Percentiles rank a stretch among this genome's conserved stretches.
Conservation (phyloP, 2,888 invertebrate genomes). For the Aporophyla nigra region DNA sequence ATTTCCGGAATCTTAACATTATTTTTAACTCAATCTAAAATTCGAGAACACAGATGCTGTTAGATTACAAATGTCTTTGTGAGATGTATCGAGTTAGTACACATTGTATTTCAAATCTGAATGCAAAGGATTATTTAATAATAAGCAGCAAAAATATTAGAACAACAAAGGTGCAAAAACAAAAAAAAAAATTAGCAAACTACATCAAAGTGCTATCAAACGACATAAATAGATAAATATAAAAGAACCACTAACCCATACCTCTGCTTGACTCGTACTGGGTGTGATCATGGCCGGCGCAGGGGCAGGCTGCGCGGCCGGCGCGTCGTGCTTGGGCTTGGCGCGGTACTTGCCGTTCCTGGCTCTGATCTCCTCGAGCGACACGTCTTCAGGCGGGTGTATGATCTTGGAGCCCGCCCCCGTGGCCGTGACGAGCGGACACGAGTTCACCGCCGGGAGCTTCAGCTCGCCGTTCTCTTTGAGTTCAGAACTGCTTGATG, state of each 20-base stretch:
- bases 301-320: conserved; percentile 65
- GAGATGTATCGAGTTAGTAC: conserved; percentile 23
- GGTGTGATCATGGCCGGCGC: conserved; percentile 77
- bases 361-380: conserved; percentile 96
- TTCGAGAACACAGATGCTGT: conserved; percentile 19
- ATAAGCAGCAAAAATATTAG: conserved; percentile 22
- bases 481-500: conserved; percentile 77
- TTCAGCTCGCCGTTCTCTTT: conserved; percentile 88
- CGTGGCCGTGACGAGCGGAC: conserved; percentile 93
- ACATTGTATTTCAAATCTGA: background rate
- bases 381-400: conserved; percentile 98
- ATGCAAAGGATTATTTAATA: conserved; percentile 5
- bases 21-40: conserved; percentile 22
- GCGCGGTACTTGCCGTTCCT: conserved; percentile 93
- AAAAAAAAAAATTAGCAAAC: conserved; percentile 34
- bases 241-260: conserved; percentile 71
- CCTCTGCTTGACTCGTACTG: conserved; percentile 87
- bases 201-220: conserved; percentile 52
- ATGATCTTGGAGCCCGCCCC: conserved; percentile 97
- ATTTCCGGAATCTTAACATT: background rate
- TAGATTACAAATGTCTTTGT: conserved; percentile 25
- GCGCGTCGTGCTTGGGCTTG: conserved; percentile 76
- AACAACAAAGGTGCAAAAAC: conserved; percentile 30
- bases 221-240: conserved; percentile 57
- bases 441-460: conserved; percentile 83